Evolutionary conservation across 2,888 invertebrate species (phyloP).

Genomic region (Lydus trimaculatus): DNA sequence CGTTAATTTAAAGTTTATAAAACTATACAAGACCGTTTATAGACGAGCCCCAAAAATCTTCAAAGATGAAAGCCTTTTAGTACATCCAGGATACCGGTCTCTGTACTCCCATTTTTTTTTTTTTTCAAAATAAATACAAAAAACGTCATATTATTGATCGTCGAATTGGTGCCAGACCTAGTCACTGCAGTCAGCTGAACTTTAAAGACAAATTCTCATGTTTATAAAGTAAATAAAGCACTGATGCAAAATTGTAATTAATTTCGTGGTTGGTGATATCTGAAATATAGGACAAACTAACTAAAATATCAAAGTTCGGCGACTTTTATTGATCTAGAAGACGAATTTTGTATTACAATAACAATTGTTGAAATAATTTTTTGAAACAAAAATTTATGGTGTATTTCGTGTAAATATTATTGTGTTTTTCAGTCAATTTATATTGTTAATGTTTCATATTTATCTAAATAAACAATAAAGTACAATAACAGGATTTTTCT

Average conservation of each 20-base stretch:
- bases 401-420: background rate
- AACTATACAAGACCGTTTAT: too few species aligned
- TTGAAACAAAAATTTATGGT: too few species aligned
- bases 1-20: background rate
- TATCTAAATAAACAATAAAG: background rate
- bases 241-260: background rate
- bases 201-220: background rate
- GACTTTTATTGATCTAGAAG: background rate
- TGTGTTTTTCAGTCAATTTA: background rate
- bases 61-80: too few species aligned
- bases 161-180: background rate
- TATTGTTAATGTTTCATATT: background rate
- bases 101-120: too few species aligned
- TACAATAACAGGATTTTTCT: slow-evolving; percentile 2
- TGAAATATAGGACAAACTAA: background rate
- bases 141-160: background rate
- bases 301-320: background rate
- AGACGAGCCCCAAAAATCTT: too few species aligned
- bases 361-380: background rate
- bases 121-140: too few species aligned
- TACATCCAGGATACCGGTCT: too few species aligned
- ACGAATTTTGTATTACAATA: background rate
- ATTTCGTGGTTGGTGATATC: background rate
- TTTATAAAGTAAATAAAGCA: background rate
- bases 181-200: background rate